Conservation (phyloP, 2,113 vertebrate species). For the Saccopteryx leptura region DNA sequence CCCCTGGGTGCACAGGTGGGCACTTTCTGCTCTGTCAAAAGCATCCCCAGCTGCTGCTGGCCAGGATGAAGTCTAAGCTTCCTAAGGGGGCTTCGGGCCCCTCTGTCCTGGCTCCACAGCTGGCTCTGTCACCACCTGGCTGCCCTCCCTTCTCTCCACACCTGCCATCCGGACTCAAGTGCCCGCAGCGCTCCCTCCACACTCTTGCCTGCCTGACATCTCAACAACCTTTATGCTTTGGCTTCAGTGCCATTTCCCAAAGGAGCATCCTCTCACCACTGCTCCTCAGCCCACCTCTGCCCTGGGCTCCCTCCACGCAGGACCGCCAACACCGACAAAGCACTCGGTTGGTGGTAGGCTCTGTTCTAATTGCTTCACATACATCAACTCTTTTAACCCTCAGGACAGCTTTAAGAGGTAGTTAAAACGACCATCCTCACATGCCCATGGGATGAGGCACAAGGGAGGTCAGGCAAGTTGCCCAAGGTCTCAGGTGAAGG, state of each 20-base stretch:
- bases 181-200: too few species aligned
- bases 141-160: background rate
- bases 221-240: background rate
- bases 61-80: background rate
- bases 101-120: background rate
- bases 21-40: fast-evolving
- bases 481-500: background rate
- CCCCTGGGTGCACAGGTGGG: background rate
- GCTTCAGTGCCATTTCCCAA: background rate
- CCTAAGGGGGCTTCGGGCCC: background rate
- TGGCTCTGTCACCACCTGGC: too few species aligned
- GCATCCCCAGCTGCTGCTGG: background rate
- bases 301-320: too few species aligned
- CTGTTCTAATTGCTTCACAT: fast-evolving
- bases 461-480: background rate
- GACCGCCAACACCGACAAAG: background rate
- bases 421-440: background rate
- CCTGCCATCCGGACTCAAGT: background rate
- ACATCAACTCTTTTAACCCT: background rate
- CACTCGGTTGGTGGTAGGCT: background rate
- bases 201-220: background rate
- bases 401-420: slow-evolving; percentile 7
- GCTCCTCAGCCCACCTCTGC: background rate
- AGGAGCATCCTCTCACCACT: background rate
- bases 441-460: background rate